Conservation (phyloP, 2,888 invertebrate species). For the Oscheius sp. region DNA sequence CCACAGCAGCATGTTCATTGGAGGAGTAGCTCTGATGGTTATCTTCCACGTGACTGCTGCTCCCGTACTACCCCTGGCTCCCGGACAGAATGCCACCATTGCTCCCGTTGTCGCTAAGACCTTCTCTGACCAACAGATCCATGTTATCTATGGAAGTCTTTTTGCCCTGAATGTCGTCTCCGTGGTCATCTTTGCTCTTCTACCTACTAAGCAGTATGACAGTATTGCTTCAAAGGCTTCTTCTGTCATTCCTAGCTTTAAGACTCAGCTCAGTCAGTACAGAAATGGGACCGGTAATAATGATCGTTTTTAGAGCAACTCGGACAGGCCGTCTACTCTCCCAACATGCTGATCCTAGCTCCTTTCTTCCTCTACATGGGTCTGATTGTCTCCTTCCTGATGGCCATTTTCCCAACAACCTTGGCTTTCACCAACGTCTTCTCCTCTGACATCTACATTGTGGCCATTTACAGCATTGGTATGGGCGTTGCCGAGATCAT, state of each 20-base stretch:
- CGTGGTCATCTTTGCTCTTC: constrained; percentile 47
- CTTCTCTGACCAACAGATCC: constrained; percentile 45
- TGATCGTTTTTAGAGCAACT: constrained; percentile 46
- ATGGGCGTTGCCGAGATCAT: constrained; percentile 55
- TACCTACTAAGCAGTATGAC: constrained; percentile 57
- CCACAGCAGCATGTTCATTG: constrained; percentile 55
- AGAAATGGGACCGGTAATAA: not conserved
- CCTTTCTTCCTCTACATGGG: constrained; percentile 61
- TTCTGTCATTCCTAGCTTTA: constrained; percentile 44
- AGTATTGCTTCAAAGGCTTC: constrained; percentile 53
- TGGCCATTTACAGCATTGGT: constrained; percentile 50
- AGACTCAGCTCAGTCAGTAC: constrained; percentile 49
- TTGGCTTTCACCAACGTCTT: constrained; percentile 49
- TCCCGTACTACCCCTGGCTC: not conserved
- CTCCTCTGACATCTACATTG: constrained; percentile 49
- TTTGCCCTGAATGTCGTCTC: constrained; percentile 51
- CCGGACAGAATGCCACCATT: constrained; percentile 7
- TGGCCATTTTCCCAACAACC: constrained; percentile 58
- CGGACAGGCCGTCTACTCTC: constrained; percentile 42
- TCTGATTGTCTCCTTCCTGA: constrained; percentile 55
- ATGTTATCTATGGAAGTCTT: constrained; percentile 49
- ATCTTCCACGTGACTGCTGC: constrained; percentile 36
- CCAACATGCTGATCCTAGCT: constrained; percentile 50
- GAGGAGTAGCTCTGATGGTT: constrained; percentile 53
- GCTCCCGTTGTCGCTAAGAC: not conserved